These are phyloP conservation scores for Kradibia gibbosae DNA, from an alignment of 1,140 invertebrate genomes.

Conservation along the genomic window DNA sequence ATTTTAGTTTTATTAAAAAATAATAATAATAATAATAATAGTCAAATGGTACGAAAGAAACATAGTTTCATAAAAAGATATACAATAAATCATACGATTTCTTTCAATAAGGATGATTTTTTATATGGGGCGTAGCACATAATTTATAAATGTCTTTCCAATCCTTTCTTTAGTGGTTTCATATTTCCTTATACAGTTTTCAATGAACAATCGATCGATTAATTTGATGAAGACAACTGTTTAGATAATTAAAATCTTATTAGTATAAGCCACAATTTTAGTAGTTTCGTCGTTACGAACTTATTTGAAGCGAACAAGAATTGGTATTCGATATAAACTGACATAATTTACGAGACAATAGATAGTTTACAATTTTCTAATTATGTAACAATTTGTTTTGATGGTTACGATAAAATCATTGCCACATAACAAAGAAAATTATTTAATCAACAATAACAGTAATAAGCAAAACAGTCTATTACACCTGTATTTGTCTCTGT, in stretches of 20 bases:
- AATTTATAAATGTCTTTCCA: slow-evolving; percentile 43
- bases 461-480: slow-evolving; percentile 58
- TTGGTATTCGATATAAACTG: slow-evolving; percentile 48
- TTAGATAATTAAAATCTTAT: slow-evolving; percentile 46
- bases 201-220: too few species aligned
- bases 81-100: slow-evolving; percentile 20
- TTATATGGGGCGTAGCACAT: slow-evolving; percentile 40
- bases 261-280: slow-evolving; percentile 48
- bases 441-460: slow-evolving; percentile 58
- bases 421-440: slow-evolving; percentile 43
- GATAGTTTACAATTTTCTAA: slow-evolving; percentile 40
- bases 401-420: slow-evolving; percentile 27
- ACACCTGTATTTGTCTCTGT: slow-evolving; percentile 50
- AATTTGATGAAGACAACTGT: slow-evolving; percentile 45
- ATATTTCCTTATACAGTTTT: slow-evolving; percentile 31
- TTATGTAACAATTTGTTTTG: slow-evolving; percentile 28
- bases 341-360: slow-evolving; percentile 42
- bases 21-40: not conserved
- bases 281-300: slow-evolving; percentile 56
- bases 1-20: slow-evolving; percentile 40
- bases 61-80: slow-evolving; percentile 37
- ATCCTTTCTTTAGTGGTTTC: slow-evolving; percentile 25
- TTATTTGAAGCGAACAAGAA: slow-evolving; percentile 50
- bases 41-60: slow-evolving; percentile 14
- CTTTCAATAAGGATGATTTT: slow-evolving; percentile 49